Conservation (phyloP, 1,140 invertebrate species). For the Mylabris phalerata region DNA sequence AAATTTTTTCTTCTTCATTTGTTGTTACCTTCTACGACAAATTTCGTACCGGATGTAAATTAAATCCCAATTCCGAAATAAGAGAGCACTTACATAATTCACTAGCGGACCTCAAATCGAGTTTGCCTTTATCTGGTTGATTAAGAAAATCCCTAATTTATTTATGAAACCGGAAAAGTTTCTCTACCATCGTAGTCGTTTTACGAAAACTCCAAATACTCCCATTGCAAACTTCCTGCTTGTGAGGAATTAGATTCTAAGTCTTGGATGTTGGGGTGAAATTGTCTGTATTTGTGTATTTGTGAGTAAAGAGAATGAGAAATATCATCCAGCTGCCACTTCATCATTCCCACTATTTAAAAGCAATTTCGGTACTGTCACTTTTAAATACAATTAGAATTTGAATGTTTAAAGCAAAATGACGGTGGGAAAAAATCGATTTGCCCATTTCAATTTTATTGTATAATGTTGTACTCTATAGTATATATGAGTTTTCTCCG, state of each 20-base stretch:
- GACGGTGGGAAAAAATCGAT: too few species aligned
- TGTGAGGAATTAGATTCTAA: background rate
- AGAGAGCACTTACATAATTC: constrained; percentile 3
- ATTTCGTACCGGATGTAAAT: background rate
- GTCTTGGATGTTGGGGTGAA: background rate
- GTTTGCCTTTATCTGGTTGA: constrained; percentile 3
- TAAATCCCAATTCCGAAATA: constrained; percentile 2
- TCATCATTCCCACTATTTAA: background rate
- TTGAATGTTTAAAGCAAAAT: background rate
- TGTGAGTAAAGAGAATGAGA: background rate
- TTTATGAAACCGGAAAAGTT: constrained; percentile 3
- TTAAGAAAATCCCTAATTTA: constrained; percentile 5
- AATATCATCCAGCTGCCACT: background rate
- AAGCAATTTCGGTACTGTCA: background rate
- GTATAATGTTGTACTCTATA: background rate
- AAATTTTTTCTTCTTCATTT: background rate
- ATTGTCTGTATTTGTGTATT: background rate
- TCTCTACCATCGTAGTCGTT: background rate
- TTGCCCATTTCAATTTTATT: too few species aligned
- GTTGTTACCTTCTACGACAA: background rate
- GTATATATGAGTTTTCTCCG: background rate
- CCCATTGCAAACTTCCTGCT: too few species aligned
- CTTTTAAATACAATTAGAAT: background rate
- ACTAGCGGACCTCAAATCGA: constrained; percentile 4
- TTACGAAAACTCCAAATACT: background rate